Evolutionary conservation across 2,797 vertebrate genomes (phyloP).

Genomic region (Tenualosa thibaudeaui): DNA sequence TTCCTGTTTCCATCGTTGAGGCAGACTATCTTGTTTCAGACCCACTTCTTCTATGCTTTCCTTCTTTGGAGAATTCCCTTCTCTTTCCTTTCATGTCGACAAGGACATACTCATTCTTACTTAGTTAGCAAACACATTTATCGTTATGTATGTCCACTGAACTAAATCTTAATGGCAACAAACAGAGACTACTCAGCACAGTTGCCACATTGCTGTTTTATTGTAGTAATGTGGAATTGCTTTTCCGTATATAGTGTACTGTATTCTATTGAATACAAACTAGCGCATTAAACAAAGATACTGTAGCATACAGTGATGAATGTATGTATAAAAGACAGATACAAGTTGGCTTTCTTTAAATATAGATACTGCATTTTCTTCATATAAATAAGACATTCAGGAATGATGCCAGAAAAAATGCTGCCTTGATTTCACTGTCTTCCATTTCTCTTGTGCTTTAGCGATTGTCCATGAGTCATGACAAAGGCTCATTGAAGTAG

Average conservation of each 20-base stretch:
- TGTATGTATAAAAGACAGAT: conserved; percentile 78
- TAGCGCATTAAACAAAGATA: conserved; percentile 65
- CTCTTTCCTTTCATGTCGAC: conserved; percentile 6
- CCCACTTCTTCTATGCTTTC: not conserved
- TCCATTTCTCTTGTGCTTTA: conserved; percentile 62
- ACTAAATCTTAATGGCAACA: not conserved
- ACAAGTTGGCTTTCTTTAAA: conserved; percentile 69
- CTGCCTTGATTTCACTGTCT: conserved; percentile 40
- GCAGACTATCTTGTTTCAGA: not conserved
- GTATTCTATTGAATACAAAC: conserved; percentile 72
- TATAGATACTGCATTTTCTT: conserved; percentile 65
- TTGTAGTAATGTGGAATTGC: conserved; percentile 73
- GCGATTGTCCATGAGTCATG: conserved; percentile 69
- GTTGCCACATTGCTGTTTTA: conserved; percentile 67
- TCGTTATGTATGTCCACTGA: not conserved
- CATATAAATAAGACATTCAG: conserved; percentile 65
- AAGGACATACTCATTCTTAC: not conserved
- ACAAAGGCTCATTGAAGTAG: conserved; percentile 51
- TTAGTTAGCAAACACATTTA: not conserved
- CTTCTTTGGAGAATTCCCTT: conserved; percentile 8
- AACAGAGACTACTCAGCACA: not conserved
- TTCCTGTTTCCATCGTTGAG: not conserved
- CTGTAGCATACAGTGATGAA: conserved; percentile 68
- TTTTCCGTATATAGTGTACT: conserved; percentile 67
- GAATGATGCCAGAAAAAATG: conserved; percentile 48